Evolutionary conservation across 1,140 invertebrate genomes (phyloP), one percentile per base, ranked within the genome.

Genomic region (Maniola jurtina): DNA sequence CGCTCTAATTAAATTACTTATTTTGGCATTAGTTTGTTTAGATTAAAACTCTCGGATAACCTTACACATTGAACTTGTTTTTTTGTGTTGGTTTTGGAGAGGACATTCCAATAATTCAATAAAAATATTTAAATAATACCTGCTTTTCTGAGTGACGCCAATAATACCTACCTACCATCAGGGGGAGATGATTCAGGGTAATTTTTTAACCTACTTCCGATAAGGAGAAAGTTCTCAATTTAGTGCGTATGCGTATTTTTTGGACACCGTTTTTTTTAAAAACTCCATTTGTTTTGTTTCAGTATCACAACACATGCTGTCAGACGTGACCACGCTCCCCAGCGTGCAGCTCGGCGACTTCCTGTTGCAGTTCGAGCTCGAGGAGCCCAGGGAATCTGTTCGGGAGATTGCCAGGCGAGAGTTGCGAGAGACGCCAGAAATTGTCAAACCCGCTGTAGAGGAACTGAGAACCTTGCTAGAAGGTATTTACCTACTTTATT

Each of bases 391-490:
- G 8, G 80, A 92, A 5, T 93, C 95, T 55, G 83, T 94, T 8
- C 87, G 92, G 71, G 95, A 96, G 81, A 92, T 96, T n/a, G 95
- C 96, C 0, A 88, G 88, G 11, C 93, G 92, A 59, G 95, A 97
- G 76, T 91, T 97, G 0, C 86, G 95, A 0, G 96, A 96, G 80
- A 92, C 93, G 0, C 93, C 95, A 0, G 95, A 96, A 47, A 70
- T 94, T 0, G 89, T 93, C 14, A 92, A 93, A 70, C 91, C 94
- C 57, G 93, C 93, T n/a, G 77, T 94, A 0, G 88, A 90, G 36
- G 92, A 94, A 72, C 85, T 96, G 0, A 93, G 89, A 66, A 93
- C 93, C 71, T 84, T 96, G 34, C 84, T 96, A 6, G 91, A 93
- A 93, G 94, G 95, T 96, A 91, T 80, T 54, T 14, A 9, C 11